Evolutionary conservation across 2,888 invertebrate genomes (phyloP).

Genomic region (Panorpa germanica): DNA sequence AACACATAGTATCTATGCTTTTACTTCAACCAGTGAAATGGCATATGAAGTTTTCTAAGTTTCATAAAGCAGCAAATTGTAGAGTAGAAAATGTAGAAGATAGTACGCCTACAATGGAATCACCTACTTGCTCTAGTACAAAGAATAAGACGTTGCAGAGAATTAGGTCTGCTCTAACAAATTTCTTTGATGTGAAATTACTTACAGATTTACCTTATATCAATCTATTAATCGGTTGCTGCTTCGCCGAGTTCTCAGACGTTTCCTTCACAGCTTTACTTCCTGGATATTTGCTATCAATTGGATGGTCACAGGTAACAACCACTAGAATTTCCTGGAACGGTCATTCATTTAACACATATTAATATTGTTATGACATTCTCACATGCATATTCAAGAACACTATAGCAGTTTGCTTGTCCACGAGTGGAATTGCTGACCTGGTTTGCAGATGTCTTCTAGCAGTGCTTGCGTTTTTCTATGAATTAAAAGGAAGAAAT

Average conservation of each 20-base stretch:
- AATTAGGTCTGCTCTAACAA: conserved; percentile 32
- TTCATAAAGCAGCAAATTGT: no score
- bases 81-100: no score
- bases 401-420: conserved; percentile 45
- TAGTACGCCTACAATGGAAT: no score
- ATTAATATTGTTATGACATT: no score
- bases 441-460: conserved; percentile 42
- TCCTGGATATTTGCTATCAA: conserved; percentile 30
- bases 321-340: neutral
- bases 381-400: conserved; percentile 17
- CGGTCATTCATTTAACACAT: no score
- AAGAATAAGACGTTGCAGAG: no score
- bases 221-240: conserved; percentile 49
- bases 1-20: conserved; percentile 46
- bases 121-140: no score
- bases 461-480: conserved; percentile 38
- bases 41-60: no score
- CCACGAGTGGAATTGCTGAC: conserved; percentile 49
- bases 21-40: conserved; percentile 57
- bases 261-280: conserved; percentile 48
- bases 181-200: conserved; percentile 39
- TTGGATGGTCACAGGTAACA: conserved; percentile 19
- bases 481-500: conserved; percentile 38
- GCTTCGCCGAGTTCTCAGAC: conserved; percentile 47
- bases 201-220: conserved; percentile 42